These are phyloP conservation scores for Abrostola tripartita DNA, from an alignment of 2,888 invertebrate genomes.

Conservation along the genomic window DNA sequence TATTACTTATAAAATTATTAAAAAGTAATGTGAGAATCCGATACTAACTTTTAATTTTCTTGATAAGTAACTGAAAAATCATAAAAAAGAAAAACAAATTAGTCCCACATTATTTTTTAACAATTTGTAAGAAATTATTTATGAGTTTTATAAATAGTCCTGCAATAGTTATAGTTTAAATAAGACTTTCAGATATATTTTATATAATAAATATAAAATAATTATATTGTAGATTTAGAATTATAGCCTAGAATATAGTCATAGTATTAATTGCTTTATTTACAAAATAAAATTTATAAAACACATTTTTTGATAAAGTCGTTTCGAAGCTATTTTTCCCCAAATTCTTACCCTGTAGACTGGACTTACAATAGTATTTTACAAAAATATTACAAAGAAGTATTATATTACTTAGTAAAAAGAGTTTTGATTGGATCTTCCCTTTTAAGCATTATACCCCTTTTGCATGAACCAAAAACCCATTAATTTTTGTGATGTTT, in stretches of 20 bases:
- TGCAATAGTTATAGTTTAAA: conserved; percentile 22
- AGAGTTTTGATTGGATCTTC: too few relatives aligned
- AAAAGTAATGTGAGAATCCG: conserved; percentile 41
- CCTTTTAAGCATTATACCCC: too few relatives aligned
- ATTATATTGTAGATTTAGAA: conserved; percentile 41
- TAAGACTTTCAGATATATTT: conserved; percentile 9
- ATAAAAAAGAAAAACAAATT: background rate
- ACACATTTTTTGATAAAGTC: conserved; percentile 15
- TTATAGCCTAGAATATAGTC: conserved; percentile 44
- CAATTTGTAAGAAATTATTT: conserved; percentile 8
- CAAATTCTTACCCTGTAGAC: conserved; percentile 9
- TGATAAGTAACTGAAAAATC: conserved; percentile 24
- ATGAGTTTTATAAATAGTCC: background rate
- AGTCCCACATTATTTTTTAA: conserved; percentile 41
- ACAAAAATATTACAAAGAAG: background rate
- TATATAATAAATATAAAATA: conserved; percentile 12
- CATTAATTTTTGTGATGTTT: conserved; percentile 43
- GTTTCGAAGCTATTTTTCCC: conserved; percentile 21
- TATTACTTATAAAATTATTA: conserved; percentile 19
- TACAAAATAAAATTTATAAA: conserved; percentile 17
- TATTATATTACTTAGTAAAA: too few relatives aligned
- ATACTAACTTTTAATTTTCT: too few relatives aligned
- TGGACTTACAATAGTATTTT: conserved; percentile 4
- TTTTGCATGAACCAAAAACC: conserved; percentile 34
- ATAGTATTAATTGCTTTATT: conserved; percentile 41